A percentile compares a stretch with the other conserved stretches of the same genome.
These are phyloP conservation scores for Tetragonisca angustula DNA, from an alignment of 2,888 invertebrate genomes.

Conservation along the genomic window DNA sequence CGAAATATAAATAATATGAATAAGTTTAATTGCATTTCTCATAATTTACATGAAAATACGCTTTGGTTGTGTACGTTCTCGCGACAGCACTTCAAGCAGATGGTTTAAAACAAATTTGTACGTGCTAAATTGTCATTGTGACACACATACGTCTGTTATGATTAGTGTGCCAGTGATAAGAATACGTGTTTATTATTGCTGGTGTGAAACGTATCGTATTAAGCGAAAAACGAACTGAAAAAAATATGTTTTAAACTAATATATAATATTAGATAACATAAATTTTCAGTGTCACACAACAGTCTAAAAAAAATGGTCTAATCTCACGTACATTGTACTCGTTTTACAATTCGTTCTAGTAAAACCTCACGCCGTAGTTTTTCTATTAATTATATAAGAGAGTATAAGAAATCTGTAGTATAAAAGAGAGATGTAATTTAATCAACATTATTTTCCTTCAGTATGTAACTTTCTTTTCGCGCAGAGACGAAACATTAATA, in stretches of 20 bases:
- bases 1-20: neutral
- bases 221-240: neutral
- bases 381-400: neutral
- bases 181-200: conserved; percentile 48
- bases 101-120: conserved; percentile 55
- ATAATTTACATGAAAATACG: neutral
- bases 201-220: conserved; percentile 35
- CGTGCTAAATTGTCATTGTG: conserved; percentile 42
- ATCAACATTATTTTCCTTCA: neutral
- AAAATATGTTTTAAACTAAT: neutral
- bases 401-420: neutral
- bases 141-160: conserved; percentile 44
- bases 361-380: neutral
- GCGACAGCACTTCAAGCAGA: conserved; percentile 26
- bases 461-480: neutral
- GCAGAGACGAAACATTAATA: neutral
- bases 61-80: neutral
- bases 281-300: too few species aligned
- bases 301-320: neutral
- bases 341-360: neutral
- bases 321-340: neutral
- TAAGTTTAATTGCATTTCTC: neutral
- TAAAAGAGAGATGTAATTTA: neutral
- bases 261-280: neutral
- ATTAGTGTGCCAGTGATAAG: conserved; percentile 67